Conservation (phyloP, 2,113 vertebrate species). For the Tinamus guttatus region DNA sequence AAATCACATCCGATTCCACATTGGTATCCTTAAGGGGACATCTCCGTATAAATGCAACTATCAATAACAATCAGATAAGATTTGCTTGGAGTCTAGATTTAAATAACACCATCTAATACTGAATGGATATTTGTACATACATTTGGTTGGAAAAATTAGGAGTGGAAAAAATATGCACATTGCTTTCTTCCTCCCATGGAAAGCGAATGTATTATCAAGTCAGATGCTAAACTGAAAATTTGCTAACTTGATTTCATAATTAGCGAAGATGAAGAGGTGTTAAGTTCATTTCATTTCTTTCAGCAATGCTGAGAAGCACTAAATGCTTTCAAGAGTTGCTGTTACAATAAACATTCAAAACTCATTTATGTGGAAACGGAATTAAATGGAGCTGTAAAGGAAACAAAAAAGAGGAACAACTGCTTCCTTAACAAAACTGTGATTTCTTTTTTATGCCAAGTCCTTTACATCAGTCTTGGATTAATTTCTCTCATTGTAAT, state of each 20-base stretch:
- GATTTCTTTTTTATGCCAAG: not conserved
- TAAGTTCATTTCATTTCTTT: slow-evolving; percentile 24
- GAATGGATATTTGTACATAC: not conserved
- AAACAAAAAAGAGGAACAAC: not conserved
- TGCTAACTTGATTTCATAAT: not conserved
- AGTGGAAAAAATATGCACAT: not conserved
- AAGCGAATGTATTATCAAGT: not conserved
- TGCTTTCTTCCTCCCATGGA: not conserved
- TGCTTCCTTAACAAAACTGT: not conserved
- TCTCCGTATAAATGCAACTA: not conserved
- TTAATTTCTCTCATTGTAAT: not conserved
- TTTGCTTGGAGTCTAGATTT: not conserved
- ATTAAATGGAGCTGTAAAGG: not conserved
- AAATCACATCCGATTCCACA: not conserved
- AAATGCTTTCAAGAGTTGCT: not conserved
- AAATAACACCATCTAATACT: not conserved
- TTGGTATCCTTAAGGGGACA: not conserved
- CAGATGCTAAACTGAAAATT: not conserved
- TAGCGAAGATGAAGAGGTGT: slow-evolving; percentile 14
- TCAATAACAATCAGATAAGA: not conserved
- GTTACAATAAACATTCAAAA: not conserved
- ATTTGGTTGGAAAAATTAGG: not conserved
- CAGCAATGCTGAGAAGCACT: slow-evolving; percentile 8
- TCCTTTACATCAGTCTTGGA: not conserved
- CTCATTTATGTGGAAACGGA: not conserved